Evolutionary conservation across 2,888 invertebrate species (phyloP).

Genomic region (Bombylius major): DNA sequence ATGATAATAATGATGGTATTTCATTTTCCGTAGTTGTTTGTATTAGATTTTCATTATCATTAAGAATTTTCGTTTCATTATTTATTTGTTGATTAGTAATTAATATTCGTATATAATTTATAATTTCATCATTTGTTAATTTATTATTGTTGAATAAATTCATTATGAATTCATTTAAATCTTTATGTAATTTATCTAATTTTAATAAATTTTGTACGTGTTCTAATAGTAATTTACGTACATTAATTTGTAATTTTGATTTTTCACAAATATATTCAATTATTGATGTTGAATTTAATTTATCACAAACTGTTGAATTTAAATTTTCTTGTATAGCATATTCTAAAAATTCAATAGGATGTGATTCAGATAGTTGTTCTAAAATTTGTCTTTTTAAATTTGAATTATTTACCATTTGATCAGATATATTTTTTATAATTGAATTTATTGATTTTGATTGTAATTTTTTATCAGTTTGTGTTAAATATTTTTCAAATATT

Average conservation of each 20-base stretch:
- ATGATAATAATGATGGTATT: too few species aligned
- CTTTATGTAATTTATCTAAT: constrained; percentile 22
- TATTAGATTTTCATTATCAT: not conserved
- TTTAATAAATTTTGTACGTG: constrained; percentile 6
- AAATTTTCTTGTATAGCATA: constrained; percentile 35
- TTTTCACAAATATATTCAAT: constrained; percentile 32
- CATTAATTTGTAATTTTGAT: not conserved
- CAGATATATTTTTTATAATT: constrained; percentile 27
- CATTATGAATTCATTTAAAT: constrained; percentile 23
- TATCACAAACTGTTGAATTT: constrained; percentile 33
- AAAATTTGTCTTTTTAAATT: constrained; percentile 28
- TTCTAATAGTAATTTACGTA: not conserved
- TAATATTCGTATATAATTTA: constrained; percentile 19
- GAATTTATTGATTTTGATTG: constrained; percentile 18
- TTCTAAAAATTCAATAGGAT: constrained; percentile 33
- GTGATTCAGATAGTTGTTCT: constrained; percentile 32
- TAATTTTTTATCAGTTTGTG: constrained; percentile 14
- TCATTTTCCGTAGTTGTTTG: too few species aligned
- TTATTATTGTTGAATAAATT: constrained; percentile 21
- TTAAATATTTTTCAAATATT: constrained; percentile 26
- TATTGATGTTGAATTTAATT: constrained; percentile 30
- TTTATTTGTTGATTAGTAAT: not conserved
- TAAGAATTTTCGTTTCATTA: not conserved
- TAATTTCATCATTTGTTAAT: constrained; percentile 23
- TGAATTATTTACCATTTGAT: constrained; percentile 25